Evolutionary conservation across 23 tunicate genomes (phyloP).

Genomic region (Trididemnum nubilum): DNA sequence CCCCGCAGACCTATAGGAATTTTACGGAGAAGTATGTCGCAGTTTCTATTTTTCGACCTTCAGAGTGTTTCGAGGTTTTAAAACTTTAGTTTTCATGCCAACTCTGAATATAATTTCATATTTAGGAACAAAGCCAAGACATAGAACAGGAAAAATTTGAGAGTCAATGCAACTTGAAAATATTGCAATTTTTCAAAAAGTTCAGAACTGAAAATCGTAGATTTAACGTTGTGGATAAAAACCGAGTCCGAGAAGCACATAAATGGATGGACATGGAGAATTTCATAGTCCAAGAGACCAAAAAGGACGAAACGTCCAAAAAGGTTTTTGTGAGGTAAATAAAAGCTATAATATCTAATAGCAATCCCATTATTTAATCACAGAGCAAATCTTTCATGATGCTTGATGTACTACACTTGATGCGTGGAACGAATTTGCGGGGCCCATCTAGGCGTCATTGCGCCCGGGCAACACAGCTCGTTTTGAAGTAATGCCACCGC

Average conservation of each 20-base stretch:
- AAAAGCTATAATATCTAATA: not conserved
- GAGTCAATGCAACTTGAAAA: not conserved
- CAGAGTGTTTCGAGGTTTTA: no score
- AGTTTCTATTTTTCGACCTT: no score
- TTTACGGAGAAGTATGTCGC: no score
- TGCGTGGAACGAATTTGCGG: no score
- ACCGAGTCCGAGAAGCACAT: not conserved
- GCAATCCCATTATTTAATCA: no score
- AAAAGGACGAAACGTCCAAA: not conserved
- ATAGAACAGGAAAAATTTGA: constrained; percentile 7
- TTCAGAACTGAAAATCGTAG: not conserved
- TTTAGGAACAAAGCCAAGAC: not conserved
- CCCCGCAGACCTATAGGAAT: no score
- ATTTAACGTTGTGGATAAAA: not conserved
- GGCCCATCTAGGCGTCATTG: no score
- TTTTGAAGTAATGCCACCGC: no score
- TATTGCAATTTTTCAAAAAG: not conserved
- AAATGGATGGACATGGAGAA: not conserved
- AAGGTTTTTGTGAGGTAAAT: constrained; percentile 6
- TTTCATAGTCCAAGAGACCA: not conserved
- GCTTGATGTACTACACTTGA: no score
- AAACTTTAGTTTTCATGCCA: not conserved
- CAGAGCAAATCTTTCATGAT: no score
- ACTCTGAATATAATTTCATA: not conserved
- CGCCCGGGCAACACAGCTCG: no score